phyloP scores from a whole-genome alignment of 2,113 vertebrate species.

The Benitochromis conjunctus region DNA sequence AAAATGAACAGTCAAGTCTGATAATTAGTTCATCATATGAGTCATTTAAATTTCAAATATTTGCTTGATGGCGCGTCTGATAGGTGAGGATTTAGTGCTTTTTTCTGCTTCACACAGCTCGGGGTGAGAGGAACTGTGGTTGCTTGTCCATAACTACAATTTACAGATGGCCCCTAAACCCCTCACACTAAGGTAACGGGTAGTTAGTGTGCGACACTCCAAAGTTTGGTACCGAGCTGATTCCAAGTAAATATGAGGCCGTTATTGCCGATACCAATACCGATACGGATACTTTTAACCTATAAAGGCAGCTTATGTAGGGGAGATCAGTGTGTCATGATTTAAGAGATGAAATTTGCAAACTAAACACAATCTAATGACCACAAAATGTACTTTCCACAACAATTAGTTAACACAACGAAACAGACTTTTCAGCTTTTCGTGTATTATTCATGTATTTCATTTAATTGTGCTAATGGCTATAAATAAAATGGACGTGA shows the following conservation, averaged over 20 bases:
- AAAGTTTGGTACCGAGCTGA: neutral
- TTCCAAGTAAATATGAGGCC: neutral
- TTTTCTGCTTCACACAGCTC: neutral
- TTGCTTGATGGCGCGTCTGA: neutral
- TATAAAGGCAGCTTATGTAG: neutral
- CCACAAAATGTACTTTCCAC: neutral
- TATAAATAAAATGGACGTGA: neutral
- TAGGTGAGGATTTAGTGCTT: neutral
- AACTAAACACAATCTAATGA: neutral
- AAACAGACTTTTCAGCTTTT: neutral
- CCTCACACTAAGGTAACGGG: rapidly evolving
- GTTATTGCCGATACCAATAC: neutral
- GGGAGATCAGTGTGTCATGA: neutral
- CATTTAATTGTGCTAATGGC: neutral
- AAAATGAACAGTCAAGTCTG: neutral
- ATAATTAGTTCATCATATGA: neutral
- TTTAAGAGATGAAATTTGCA: rapidly evolving
- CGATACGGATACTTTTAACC: neutral
- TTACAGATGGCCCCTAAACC: neutral
- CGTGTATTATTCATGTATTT: neutral
- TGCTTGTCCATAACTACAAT: neutral
- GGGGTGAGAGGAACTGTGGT: neutral
- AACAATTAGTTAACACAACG: neutral
- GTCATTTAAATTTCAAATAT: neutral
- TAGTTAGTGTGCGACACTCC: neutral